Conservation (phyloP, 2,888 invertebrate genomes). For the Anodontia alba region DNA sequence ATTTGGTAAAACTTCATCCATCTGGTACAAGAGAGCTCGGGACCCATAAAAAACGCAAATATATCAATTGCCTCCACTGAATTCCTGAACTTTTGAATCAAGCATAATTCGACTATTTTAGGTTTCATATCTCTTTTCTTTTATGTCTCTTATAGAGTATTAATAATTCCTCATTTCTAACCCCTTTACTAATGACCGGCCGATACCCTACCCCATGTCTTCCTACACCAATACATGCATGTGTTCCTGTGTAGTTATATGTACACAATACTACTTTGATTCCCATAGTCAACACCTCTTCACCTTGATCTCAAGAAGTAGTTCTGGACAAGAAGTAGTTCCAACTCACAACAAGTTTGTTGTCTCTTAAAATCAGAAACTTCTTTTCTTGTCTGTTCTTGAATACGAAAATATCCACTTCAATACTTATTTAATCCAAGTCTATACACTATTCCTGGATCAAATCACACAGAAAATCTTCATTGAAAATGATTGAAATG, state of each 20-base stretch:
- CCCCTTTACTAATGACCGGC: background rate
- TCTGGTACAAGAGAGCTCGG: too few relatives aligned
- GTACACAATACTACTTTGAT: slow-evolving; percentile 11
- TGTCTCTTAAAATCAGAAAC: background rate
- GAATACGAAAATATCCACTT: background rate
- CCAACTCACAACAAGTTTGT: background rate
- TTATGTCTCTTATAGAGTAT: background rate
- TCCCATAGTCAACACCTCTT: background rate
- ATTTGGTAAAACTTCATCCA: too few relatives aligned
- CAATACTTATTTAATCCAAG: background rate
- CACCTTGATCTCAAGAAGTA: background rate
- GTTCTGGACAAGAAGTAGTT: background rate
- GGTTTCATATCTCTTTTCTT: background rate
- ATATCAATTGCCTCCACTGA: too few relatives aligned
- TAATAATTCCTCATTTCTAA: background rate
- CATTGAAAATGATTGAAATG: background rate
- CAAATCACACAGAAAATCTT: background rate
- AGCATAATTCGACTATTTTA: background rate
- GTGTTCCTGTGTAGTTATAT: background rate
- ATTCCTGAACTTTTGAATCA: too few relatives aligned
- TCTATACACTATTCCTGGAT: background rate
- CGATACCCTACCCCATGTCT: background rate
- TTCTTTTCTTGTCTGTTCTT: background rate
- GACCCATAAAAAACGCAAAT: too few relatives aligned
- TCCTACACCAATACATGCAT: background rate